phyloP scores from a whole-genome alignment of 2,888 invertebrate species.

The Maniola hyperantus region DNA sequence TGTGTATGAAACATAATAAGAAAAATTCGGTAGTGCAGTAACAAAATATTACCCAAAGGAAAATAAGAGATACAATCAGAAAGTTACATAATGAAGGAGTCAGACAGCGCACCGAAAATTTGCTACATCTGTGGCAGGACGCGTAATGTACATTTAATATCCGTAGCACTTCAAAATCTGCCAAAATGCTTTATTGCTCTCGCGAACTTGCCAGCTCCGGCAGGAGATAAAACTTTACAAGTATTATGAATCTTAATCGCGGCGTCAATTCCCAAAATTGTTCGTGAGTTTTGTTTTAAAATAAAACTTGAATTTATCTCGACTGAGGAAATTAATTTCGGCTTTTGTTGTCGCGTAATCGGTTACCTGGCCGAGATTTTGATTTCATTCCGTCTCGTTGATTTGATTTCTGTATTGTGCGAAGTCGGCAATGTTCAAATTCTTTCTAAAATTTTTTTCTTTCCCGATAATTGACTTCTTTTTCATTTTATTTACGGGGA shows the following conservation, averaged over 20 bases:
- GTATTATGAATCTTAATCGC: constrained; percentile 81
- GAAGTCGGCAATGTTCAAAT: constrained; percentile 39
- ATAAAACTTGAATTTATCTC: constrained; percentile 73
- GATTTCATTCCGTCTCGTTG: constrained; percentile 53
- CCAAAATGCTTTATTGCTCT: constrained; percentile 80
- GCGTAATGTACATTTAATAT: constrained; percentile 78
- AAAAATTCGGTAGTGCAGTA: neutral
- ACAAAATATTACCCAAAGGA: neutral
- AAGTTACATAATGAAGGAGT: constrained; percentile 36
- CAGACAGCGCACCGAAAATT: constrained; percentile 41
- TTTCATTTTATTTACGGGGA: constrained; percentile 36
- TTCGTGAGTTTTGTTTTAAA: constrained; percentile 73
- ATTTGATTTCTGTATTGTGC: constrained; percentile 48
- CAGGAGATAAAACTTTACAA: constrained; percentile 77
- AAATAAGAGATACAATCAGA: constrained; percentile 35
- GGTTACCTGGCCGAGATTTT: constrained; percentile 67
- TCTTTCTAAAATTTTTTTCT: constrained; percentile 29
- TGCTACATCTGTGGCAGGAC: constrained; percentile 65
- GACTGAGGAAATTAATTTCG: constrained; percentile 68
- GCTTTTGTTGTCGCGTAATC: constrained; percentile 70
- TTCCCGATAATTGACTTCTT: constrained; percentile 36
- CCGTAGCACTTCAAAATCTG: constrained; percentile 74
- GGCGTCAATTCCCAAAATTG: constrained; percentile 75
- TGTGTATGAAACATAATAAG: no score
- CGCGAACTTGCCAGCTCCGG: constrained; percentile 68